Evolutionary conservation across 2,797 vertebrate species (phyloP), one percentile per base, ranked within the genome.

Genomic region (Adrianichthys oophorus): DNA sequence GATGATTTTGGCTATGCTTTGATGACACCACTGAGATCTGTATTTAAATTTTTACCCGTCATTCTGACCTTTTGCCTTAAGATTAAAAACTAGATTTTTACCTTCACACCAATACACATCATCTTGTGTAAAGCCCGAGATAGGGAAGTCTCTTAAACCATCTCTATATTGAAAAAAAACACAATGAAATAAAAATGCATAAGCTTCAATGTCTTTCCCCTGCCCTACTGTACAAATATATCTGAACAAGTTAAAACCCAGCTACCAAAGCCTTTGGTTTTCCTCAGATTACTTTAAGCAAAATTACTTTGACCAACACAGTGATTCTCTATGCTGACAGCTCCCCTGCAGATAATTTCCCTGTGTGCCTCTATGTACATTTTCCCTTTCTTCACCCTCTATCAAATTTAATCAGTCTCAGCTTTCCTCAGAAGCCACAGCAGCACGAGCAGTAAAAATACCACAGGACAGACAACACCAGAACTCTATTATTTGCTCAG

Each of bases 321-420:
- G 76, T 67, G 82, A 89, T 90, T 91, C 69, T 85, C 83, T 78
- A 57, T 72, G 76, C 80, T 72, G 83, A 90, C 87, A 86, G 77
- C 63, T 81, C 80, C 79, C 73, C 65, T 67, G 70, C 72, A 84
- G 81, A 90, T 87, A 84, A 87, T 91, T 88, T 86, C 64, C 70
- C 71, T 1, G 19, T 65, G 58, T 78, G 78, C 72, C 72, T 76
- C 73, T 86, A 60, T 86, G 85, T 86, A 89, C 76, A 90, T 83
- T 88, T 82, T 89, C 63, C 59, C 62, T 86, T 85, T 83, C 68
- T 74, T 86, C 57, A 41, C 69, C 70, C 79, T 82, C 90, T 78
- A 90, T 91, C 87, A 88, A 86, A 90, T 90, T 81, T 76, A 90
- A 91, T 91, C 89, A 90, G 87, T 69, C 69, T 88, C 74, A 43